Evolutionary conservation across 2,888 invertebrate species (phyloP).

Genomic region (Tetanocera ferruginea): DNA sequence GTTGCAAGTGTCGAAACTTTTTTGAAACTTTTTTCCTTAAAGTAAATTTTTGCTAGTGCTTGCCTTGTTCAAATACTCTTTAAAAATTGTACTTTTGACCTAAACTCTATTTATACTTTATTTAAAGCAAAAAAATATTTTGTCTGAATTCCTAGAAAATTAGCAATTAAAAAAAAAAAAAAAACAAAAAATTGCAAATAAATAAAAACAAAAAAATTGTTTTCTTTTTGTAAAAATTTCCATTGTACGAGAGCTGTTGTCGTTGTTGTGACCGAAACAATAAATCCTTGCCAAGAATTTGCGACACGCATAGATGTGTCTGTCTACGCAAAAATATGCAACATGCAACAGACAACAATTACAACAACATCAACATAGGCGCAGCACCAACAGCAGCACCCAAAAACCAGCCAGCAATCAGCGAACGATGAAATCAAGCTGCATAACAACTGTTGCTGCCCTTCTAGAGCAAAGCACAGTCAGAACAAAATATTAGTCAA

Average conservation of each 20-base stretch:
- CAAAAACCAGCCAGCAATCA: background rate
- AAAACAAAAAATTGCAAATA: too few relatives aligned
- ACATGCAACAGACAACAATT: slow-evolving; percentile 5
- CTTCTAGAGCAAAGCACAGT: background rate
- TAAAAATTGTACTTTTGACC: too few relatives aligned
- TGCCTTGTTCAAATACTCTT: too few relatives aligned
- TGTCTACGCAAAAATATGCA: slow-evolving; percentile 18
- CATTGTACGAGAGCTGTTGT: background rate
- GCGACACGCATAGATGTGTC: background rate
- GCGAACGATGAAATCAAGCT: background rate
- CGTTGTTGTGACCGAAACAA: background rate
- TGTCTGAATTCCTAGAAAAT: too few relatives aligned
- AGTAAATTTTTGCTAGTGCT: too few relatives aligned
- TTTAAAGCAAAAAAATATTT: too few relatives aligned
- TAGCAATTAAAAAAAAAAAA: too few relatives aligned
- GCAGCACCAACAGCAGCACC: background rate
- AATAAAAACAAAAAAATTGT: too few relatives aligned
- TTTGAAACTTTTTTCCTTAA: too few relatives aligned
- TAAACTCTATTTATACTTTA: too few relatives aligned
- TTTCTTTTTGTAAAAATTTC: too few relatives aligned
- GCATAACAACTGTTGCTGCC: slow-evolving; percentile 27
- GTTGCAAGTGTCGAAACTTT: too few relatives aligned
- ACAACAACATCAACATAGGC: background rate
- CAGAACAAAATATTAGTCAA: background rate
- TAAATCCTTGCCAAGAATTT: slow-evolving; percentile 29